A percentile compares a stretch with the other conserved stretches of the same genome.
phyloP scores from a whole-genome alignment of 2,113 vertebrate genomes.

The Leptosomus discolor region DNA sequence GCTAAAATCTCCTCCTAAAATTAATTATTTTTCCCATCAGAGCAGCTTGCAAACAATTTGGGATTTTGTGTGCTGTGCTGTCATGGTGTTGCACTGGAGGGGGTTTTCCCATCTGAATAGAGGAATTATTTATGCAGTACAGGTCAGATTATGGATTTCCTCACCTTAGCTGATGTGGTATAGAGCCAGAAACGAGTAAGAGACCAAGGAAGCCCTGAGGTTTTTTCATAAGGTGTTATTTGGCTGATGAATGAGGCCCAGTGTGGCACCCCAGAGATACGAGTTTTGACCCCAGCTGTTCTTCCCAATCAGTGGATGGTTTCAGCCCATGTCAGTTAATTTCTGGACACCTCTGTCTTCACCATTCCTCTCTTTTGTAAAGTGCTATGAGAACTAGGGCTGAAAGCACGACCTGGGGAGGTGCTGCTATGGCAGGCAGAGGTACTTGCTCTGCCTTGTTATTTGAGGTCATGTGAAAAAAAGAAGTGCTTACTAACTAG shows the following conservation, averaged over 20 bases:
- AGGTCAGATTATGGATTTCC: neutral
- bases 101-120: neutral
- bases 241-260: neutral
- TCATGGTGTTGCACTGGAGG: neutral
- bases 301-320: neutral
- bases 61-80: neutral
- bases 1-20: neutral
- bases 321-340: neutral
- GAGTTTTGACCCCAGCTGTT: neutral
- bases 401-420: neutral
- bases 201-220: fast-evolving
- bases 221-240: neutral
- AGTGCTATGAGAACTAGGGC: neutral
- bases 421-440: neutral
- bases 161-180: neutral
- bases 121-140: neutral
- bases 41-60: neutral
- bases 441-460: neutral
- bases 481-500: neutral
- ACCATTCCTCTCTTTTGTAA: neutral
- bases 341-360: neutral
- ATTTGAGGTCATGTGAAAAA: fast-evolving
- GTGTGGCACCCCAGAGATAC: neutral
- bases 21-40: neutral
- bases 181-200: neutral